Conservation (phyloP, 1,140 invertebrate species). For the Orchesella cincta region DNA sequence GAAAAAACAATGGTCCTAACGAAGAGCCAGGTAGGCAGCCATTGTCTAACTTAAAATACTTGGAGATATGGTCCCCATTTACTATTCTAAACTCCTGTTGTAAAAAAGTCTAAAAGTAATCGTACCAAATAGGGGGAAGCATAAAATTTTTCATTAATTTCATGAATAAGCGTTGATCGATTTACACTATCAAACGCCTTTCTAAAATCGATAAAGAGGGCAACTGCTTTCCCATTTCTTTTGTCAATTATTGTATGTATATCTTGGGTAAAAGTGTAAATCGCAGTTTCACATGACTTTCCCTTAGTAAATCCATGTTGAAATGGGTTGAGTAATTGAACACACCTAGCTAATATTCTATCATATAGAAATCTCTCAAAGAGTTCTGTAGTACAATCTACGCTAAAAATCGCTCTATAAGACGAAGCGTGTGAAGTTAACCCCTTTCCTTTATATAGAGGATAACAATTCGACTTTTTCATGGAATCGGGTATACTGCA, state of each 20-base stretch:
- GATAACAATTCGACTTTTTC: neutral
- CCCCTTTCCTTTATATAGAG: conserved; percentile 36
- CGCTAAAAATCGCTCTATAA: conserved; percentile 9
- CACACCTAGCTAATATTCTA: neutral
- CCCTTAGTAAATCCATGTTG: conserved; percentile 24
- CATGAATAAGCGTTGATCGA: neutral
- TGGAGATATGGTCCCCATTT: neutral
- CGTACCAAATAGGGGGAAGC: neutral
- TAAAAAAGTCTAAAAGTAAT: neutral
- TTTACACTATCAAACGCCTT: conserved; percentile 19
- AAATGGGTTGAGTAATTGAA: neutral
- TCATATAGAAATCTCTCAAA: conserved; percentile 31
- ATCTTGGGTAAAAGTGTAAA: neutral
- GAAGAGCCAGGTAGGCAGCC: neutral
- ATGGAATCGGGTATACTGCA: neutral
- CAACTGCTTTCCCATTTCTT: neutral
- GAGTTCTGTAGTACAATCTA: neutral
- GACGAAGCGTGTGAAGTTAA: neutral
- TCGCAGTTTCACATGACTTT: conserved; percentile 9
- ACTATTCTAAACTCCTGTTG: neutral
- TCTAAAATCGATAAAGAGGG: conserved; percentile 32
- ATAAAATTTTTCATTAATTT: neutral
- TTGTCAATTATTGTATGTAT: neutral
- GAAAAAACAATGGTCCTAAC: neutral
- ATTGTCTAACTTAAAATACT: neutral